Base-by-base conservation (phyloP, 2,888 invertebrate species). In the Ectemnius continuus region DNA sequence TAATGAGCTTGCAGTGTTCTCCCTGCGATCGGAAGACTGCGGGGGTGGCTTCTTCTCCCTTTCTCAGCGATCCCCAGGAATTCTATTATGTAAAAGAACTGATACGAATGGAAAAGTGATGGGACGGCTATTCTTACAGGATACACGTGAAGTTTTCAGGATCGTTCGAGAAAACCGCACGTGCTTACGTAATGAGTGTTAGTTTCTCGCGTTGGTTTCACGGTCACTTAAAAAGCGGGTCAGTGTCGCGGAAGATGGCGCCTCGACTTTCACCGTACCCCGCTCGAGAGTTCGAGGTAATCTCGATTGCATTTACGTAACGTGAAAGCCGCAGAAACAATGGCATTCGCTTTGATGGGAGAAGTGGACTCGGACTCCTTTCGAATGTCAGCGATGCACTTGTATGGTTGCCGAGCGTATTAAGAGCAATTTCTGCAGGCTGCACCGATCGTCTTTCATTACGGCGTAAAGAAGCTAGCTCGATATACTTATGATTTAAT, bases 171-270 rank as follows among this genome's bases (percentile, higher is more conserved):
- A 62, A 68, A 76, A 72, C 76, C 68, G 66, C 76, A 48, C 14
- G 20, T 60, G 47, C 57, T 26, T n/a, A 28, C 61, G 20, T 28
- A 69, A 76, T 11, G 64, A 70, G 76, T 52, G 61, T 57, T 11
- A 36, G 36, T 23, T 67, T 16, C 52, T 36, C 61, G 48, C 56
- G 57, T 62, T 36, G 6, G 73, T 66, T 79, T 81, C 79, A 77
- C 81, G 83, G 73, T 72, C 78, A 67, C 58, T 75, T 77, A 75
- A 81, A 83, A 82, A 81, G 75, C 67, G 65, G 81, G 79, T 79
- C 81, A 76, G 61, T 75, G 77, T 71, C 79, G 71, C 26, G 64
- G 69, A 66, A 64, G 70, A 48, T 48, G 63, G 65, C 67, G 62
- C 48, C 47, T 58, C 56, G 65, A 75, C 82, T 82, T 82, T 82